These are phyloP conservation scores for Pristiophorus japonicus DNA, from an alignment of 2,113 vertebrate species.

Conservation along the genomic window DNA sequence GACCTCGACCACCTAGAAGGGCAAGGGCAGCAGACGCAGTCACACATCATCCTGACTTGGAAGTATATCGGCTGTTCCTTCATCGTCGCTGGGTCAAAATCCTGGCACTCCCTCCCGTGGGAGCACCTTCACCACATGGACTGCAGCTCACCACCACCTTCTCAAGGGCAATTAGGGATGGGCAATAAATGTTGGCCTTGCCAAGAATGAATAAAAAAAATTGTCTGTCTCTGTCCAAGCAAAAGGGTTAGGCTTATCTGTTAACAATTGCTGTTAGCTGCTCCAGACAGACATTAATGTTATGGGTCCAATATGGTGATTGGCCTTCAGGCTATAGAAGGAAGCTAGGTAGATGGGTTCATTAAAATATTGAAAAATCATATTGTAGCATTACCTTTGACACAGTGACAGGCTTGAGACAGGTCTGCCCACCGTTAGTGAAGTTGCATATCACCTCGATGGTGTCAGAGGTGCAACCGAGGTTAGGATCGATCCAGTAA, in stretches of 20 bases:
- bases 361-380: neutral
- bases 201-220: neutral
- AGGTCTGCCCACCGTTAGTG: conserved; percentile 84
- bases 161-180: too few relatives aligned
- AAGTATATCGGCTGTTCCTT: too few relatives aligned
- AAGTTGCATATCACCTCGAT: conserved; percentile 90
- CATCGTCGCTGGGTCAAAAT: too few relatives aligned
- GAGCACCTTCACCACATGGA: too few relatives aligned
- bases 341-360: neutral
- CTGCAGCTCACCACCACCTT: neutral
- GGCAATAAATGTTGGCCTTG: too few relatives aligned
- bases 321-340: neutral
- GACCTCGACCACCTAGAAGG: neutral
- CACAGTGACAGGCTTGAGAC: conserved; percentile 76
- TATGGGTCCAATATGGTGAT: neutral
- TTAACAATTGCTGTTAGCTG: neutral
- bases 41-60: too few relatives aligned
- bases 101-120: too few relatives aligned
- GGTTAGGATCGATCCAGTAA: conserved; percentile 96
- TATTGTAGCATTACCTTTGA: conserved; percentile 69
- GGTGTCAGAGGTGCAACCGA: conserved; percentile 83
- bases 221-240: neutral
- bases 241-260: neutral
- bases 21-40: too few relatives aligned
- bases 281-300: neutral